These are phyloP conservation scores for Melanostigma gelatinosum DNA, from an alignment of 2,113 vertebrate genomes.

Conservation along the genomic window DNA sequence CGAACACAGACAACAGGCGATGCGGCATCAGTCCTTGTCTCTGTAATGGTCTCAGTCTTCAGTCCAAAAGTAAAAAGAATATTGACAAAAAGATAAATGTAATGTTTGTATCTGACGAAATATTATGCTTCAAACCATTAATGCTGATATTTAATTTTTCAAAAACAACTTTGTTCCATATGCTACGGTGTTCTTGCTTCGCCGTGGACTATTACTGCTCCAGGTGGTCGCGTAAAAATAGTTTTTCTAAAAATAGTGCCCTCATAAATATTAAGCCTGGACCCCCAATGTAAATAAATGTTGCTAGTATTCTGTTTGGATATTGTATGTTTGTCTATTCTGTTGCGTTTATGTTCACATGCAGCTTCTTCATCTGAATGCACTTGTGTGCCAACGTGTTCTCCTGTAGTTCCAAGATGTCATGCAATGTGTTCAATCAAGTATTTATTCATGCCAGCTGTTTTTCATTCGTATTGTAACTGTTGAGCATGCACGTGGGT, in stretches of 20 bases:
- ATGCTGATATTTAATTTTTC: neutral
- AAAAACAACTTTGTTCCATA: neutral
- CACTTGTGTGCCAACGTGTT: no score
- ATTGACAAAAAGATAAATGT: neutral
- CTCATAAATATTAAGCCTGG: neutral
- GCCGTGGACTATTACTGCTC: neutral
- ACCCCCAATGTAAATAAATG: neutral
- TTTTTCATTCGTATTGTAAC: no score
- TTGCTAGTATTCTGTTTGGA: neutral
- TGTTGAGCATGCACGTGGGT: no score
- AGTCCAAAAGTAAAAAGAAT: neutral
- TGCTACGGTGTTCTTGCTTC: neutral
- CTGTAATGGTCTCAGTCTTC: no score
- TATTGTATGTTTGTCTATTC: neutral
- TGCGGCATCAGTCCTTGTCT: no score
- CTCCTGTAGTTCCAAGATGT: no score
- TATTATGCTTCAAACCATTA: neutral
- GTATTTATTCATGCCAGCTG: no score
- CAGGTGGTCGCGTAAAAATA: neutral
- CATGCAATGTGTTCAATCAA: no score
- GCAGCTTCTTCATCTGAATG: neutral
- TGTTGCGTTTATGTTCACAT: neutral
- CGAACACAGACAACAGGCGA: no score
- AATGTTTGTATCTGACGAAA: neutral
- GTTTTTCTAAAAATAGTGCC: neutral